Conservation (phyloP, 2,797 vertebrate genomes). For the Arnoldichthys spilopterus region DNA sequence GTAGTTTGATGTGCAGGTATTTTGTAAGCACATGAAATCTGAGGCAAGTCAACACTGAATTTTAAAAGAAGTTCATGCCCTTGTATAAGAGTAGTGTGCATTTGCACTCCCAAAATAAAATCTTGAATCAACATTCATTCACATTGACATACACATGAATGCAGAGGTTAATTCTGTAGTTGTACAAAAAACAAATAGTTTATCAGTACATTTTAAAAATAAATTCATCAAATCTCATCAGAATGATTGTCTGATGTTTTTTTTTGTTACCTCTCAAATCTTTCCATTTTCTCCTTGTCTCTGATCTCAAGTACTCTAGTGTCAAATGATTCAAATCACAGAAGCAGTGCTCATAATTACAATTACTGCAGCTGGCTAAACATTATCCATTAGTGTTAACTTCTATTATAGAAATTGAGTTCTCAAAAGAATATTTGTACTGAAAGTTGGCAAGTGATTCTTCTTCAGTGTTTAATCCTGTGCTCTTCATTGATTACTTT, state of each 20-base stretch:
- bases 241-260: slow-evolving; percentile 16
- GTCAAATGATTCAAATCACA: no score
- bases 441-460: neutral
- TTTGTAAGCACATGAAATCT: slow-evolving; percentile 8
- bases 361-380: neutral
- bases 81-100: neutral
- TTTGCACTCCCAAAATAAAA: neutral
- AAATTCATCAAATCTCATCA: slow-evolving; percentile 3
- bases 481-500: slow-evolving; percentile 65
- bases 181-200: neutral
- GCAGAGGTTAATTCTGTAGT: neutral
- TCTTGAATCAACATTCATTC: neutral
- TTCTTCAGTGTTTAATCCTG: neutral
- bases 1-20: slow-evolving; percentile 8
- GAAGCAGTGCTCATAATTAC: neutral
- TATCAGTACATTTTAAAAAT: neutral
- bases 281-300: no score
- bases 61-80: neutral
- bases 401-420: neutral
- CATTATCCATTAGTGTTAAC: neutral
- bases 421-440: neutral
- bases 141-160: neutral
- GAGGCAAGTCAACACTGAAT: neutral
- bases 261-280: neutral
- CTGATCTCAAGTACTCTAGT: neutral